A percentile compares a stretch with the other conserved stretches of the same genome.
These are phyloP conservation scores for Elysia chlorotica DNA, from an alignment of 1,140 invertebrate species.

Conservation along the genomic window DNA sequence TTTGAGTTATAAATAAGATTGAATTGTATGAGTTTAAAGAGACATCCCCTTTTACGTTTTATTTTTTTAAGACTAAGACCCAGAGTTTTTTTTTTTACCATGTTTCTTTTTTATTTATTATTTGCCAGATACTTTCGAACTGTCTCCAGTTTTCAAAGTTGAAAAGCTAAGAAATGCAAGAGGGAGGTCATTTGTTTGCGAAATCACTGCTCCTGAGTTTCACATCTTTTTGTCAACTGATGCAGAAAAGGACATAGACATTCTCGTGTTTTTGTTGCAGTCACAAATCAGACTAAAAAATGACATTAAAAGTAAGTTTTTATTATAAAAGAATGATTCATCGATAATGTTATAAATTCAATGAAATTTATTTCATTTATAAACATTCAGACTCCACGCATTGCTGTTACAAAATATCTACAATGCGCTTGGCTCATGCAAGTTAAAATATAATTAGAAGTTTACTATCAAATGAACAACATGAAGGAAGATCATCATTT, in stretches of 20 bases:
- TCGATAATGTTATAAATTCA: no score
- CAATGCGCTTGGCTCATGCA: no score
- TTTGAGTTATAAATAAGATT: no score
- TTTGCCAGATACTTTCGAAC: conserved; percentile 6
- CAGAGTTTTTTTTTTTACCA: neutral
- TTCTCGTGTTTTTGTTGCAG: conserved; percentile 52
- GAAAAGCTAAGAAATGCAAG: conserved; percentile 50
- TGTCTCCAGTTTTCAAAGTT: conserved; percentile 33
- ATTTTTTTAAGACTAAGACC: neutral
- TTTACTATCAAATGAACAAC: no score
- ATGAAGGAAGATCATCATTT: no score
- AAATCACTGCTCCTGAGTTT: conserved; percentile 45
- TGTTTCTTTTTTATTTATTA: neutral
- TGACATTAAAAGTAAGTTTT: conserved; percentile 52
- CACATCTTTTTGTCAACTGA: conserved; percentile 52
- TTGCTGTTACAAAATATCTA: no score
- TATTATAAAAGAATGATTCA: no score
- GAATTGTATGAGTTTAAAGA: no score
- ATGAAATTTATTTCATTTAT: no score
- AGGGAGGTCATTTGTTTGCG: conserved; percentile 48
- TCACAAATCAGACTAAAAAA: conserved; percentile 42
- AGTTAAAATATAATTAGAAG: no score
- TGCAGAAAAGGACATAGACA: conserved; percentile 43
- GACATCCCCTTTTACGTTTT: neutral
- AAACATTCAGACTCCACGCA: no score